Conservation (phyloP, 2,888 invertebrate species). For the Aphodius sticticus region DNA sequence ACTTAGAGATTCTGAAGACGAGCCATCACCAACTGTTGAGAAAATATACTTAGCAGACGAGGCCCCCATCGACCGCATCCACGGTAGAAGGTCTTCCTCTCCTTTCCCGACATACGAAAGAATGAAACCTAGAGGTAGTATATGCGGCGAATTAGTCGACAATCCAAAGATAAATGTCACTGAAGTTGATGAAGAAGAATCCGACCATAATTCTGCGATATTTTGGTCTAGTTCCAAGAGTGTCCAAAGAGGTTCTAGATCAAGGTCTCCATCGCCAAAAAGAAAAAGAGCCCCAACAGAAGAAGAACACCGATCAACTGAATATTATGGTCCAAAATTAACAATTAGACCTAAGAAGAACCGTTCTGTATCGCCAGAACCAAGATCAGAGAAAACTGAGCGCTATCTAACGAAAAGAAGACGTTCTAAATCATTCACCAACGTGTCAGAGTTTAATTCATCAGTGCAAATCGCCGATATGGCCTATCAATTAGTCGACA, state of each 20-base stretch:
- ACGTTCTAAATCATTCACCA: slow-evolving; percentile 24
- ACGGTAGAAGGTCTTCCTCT: slow-evolving; percentile 49
- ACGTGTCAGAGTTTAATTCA: not conserved
- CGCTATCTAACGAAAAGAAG: slow-evolving; percentile 12
- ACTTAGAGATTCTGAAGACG: not conserved
- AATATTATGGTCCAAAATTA: not conserved
- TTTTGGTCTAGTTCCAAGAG: slow-evolving; percentile 14
- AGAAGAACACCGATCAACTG: slow-evolving; percentile 13
- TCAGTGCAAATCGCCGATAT: slow-evolving; percentile 55
- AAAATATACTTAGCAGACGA: slow-evolving; percentile 30
- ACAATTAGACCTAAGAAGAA: slow-evolving; percentile 8
- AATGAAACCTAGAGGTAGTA: slow-evolving; percentile 51
- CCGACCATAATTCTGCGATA: slow-evolving; percentile 5
- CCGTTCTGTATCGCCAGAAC: slow-evolving; percentile 28
- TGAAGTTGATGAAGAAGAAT: slow-evolving; percentile 59
- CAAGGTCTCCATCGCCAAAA: slow-evolving; percentile 10
- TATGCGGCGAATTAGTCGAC: slow-evolving; percentile 59
- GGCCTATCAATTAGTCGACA: slow-evolving; percentile 60
- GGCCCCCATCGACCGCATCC: slow-evolving; percentile 18
- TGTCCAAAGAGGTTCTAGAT: slow-evolving; percentile 10
- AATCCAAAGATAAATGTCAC: slow-evolving; percentile 53
- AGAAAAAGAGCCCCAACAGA: not conserved
- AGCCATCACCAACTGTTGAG: slow-evolving; percentile 49
- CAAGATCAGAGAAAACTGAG: not conserved
- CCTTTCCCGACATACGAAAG: slow-evolving; percentile 52